Conservation (phyloP, 35 echinoderm and acorn worm species). For the Patiria miniata region DNA sequence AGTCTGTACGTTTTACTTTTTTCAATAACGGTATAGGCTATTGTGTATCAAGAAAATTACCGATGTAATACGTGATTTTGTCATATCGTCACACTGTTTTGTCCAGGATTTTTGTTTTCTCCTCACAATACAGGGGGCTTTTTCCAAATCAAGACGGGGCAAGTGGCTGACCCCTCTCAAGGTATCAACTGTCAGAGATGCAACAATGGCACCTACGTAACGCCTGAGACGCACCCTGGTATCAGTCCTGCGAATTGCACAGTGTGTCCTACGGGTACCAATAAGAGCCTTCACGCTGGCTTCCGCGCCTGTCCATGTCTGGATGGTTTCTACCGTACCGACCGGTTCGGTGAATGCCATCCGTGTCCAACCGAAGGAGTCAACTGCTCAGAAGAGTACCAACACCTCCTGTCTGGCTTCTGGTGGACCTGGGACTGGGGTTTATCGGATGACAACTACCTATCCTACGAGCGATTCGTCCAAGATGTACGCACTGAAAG, state of each 20-base stretch:
- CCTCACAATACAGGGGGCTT: conserved; percentile 49
- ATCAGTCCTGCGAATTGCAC: conserved; percentile 24
- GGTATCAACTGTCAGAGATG: conserved; percentile 22
- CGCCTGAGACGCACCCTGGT: neutral
- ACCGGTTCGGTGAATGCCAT: conserved; percentile 32
- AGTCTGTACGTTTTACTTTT: no score
- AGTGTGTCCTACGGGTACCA: conserved; percentile 51
- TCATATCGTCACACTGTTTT: no score
- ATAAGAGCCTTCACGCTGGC: conserved; percentile 21
- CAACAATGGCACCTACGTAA: conserved; percentile 46
- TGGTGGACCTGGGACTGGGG: conserved; percentile 58
- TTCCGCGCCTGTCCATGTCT: conserved; percentile 59
- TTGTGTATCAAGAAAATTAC: no score
- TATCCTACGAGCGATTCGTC: conserved; percentile 28
- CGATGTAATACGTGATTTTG: no score
- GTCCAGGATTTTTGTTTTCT: neutral
- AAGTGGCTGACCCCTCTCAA: neutral
- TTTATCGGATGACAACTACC: neutral
- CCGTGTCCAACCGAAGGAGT: conserved; percentile 27
- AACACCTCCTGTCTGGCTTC: conserved; percentile 35
- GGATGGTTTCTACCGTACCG: conserved; percentile 33
- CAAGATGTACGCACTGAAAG: neutral
- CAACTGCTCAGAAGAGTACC: conserved; percentile 44
- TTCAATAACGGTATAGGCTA: neutral
- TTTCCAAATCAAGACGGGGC: conserved; percentile 47